Base-by-base conservation (phyloP, 2,888 invertebrate species). In the Amblyjoppa fuscipennis region DNA sequence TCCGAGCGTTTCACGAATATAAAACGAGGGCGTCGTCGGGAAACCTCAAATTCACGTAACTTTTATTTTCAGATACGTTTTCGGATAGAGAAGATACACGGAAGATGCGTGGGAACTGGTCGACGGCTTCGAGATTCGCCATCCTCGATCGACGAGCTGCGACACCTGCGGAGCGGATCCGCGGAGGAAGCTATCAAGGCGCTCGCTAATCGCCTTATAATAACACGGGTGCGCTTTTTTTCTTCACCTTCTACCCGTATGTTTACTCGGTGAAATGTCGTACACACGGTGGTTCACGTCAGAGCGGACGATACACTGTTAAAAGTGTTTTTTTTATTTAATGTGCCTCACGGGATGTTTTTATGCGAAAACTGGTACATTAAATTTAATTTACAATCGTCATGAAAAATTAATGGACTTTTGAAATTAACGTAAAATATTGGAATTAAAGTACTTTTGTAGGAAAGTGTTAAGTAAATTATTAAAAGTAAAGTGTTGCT, bases 131-230 rank as follows among this genome's bases (percentile, higher is more conserved):
- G 64, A 34, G 64, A 34, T 64, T 64, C 13, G 31, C 31, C 16
- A 64, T 34, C 34, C 16, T 7, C 7, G 31, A 64, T n/a, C 31
- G 64, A n/a, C 34, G 31, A 31, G 34, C 34, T 64, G 16, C 61
- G 31, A 61, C 64, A 34, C 64, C 34, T 68, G 53, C 41, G n/a
- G 45, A 28, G 45, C 20, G 71, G 25, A 38, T 51, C 51, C 38
- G 53, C 31, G 34, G 64, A 34, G n/a, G 64, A 64, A 64, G 64
- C 31, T 16, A 64, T 64, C 31, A 31, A 34, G 16, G 31, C 0
- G 1, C 16, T 64, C 16, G 45, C 31, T 78, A 73, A 83, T 45
- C 68, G 73, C 49, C 38, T 83, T 83, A 78, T 83, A 83, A 83
- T 49, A 59, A 64, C n/a, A 64, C 13, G n/a, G 9, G 59, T 34